Evolutionary conservation across 2,113 vertebrate genomes (phyloP).

Genomic region (Oenanthe melanoleuca): DNA sequence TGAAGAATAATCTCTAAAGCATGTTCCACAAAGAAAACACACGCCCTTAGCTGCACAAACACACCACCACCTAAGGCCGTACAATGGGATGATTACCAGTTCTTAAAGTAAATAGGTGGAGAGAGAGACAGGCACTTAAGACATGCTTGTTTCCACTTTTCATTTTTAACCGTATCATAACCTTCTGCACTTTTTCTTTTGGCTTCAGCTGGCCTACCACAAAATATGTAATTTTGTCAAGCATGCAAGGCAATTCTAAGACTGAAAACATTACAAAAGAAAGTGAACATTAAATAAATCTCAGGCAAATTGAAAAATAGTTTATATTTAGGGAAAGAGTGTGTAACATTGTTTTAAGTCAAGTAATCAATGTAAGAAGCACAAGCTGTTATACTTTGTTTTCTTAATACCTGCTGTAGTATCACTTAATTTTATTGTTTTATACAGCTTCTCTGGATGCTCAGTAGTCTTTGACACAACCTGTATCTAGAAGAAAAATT

Average conservation of each 20-base stretch:
- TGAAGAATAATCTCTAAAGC: not conserved
- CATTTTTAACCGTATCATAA: constrained; percentile 17
- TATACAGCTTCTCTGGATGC: not conserved
- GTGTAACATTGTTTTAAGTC: not conserved
- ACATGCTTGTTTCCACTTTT: not conserved
- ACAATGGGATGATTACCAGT: not conserved
- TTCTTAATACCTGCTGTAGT: not conserved
- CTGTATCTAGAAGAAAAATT: not conserved
- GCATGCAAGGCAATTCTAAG: not conserved
- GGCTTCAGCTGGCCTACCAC: not conserved
- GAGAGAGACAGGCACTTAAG: not conserved
- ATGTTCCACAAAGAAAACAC: not conserved
- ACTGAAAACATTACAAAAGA: not conserved
- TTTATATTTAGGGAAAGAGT: not conserved
- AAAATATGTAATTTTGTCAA: not conserved
- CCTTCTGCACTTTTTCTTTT: not conserved
- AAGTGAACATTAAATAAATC: not conserved
- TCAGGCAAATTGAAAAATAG: not conserved
- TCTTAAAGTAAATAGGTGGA: constrained; percentile 17
- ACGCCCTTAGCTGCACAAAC: constrained; percentile 38
- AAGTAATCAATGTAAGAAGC: not conserved
- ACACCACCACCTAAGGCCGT: not conserved
- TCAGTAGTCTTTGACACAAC: not conserved
- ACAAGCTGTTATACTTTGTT: not conserved
- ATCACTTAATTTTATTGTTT: not conserved